Evolutionary conservation across 2,113 vertebrate species (phyloP), one percentile per base, ranked within the genome.

Genomic region (Saguinus midas): DNA sequence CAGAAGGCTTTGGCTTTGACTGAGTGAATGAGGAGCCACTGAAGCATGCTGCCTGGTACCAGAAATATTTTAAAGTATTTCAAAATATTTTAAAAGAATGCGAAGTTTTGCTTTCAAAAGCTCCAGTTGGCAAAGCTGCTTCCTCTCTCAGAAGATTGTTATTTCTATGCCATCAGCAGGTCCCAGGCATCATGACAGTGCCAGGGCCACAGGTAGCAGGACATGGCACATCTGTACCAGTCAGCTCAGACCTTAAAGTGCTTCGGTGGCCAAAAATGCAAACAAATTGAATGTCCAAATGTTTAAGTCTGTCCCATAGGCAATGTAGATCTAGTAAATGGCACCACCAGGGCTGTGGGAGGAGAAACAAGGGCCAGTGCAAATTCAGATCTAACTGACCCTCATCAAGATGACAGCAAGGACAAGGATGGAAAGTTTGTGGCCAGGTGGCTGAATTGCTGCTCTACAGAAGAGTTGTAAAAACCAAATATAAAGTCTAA

Each of bases 171-270:
- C 32, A 37, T 66, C 29, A 37, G 13, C 3, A 92, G 50, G 8
- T 43, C 4, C 37, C 45, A 25, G 40, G 29, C 81, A 55, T 40
- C 61, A 66, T 20, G 23, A 23, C 18, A 20, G 17, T 20, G 10
- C 29, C 25, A 29, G 45, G 25, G 14, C 27, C n/a, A 27, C 20
- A 13, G 27, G 37, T 6, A 5, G 5, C 6, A 12, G 32, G 25
- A 9, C 0, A 0, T 40, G 37, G 10, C 20, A 5, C 35, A n/a
- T 23, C 61, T 55, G 25, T 14, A 11, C 25, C 8, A 78, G 4
- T 29, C 7, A 14, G 23, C 37, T 80, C 32, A 13, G 73, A 80
- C 52, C 2, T 25, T 25, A 9, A 21, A 58, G 45, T 27, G 52
- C 14, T 35, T 57, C 48, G 17, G 17, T 13, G 55, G n/a, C 29